phyloP scores from a whole-genome alignment of 1,140 invertebrate species.

The Eciton burchellii region DNA sequence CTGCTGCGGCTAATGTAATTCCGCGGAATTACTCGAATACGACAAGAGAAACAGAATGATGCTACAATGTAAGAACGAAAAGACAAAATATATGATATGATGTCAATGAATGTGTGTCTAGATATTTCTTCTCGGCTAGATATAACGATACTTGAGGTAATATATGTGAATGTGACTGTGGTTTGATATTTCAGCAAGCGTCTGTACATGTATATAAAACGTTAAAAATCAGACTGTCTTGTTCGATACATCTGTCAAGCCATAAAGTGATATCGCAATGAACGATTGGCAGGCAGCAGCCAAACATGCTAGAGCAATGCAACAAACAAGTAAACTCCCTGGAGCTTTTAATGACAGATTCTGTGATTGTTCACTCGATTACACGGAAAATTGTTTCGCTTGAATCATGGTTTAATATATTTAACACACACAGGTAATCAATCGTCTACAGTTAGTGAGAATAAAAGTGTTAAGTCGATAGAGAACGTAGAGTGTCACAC shows the following conservation, averaged over 20 bases:
- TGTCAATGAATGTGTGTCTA: conserved; percentile 74
- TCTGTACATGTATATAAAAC: conserved; percentile 72
- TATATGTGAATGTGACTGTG: conserved; percentile 63
- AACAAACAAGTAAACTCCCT: conserved; percentile 80
- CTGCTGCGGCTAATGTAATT: conserved; percentile 39
- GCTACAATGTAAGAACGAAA: conserved; percentile 73
- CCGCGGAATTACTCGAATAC: conserved; percentile 33
- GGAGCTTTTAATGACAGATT: conserved; percentile 69
- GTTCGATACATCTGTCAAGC: conserved; percentile 71
- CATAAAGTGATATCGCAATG: conserved; percentile 74
- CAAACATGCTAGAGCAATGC: conserved; percentile 84
- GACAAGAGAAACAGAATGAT: conserved; percentile 65
- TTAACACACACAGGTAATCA: conserved; percentile 60
- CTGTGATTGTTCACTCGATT: conserved; percentile 63
- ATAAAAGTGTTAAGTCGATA: conserved; percentile 63
- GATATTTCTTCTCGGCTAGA: conserved; percentile 62
- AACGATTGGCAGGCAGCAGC: conserved; percentile 82
- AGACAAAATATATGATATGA: conserved; percentile 73
- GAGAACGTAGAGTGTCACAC: conserved; percentile 41
- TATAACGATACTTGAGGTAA: conserved; percentile 49
- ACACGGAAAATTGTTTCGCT: conserved; percentile 25
- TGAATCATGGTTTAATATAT: conserved; percentile 65
- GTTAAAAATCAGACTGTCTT: conserved; percentile 63
- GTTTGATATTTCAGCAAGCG: conserved; percentile 73
- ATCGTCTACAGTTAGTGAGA: conserved; percentile 71